Conservation (phyloP, 2,113 vertebrate species). For the Nestor notabilis region DNA sequence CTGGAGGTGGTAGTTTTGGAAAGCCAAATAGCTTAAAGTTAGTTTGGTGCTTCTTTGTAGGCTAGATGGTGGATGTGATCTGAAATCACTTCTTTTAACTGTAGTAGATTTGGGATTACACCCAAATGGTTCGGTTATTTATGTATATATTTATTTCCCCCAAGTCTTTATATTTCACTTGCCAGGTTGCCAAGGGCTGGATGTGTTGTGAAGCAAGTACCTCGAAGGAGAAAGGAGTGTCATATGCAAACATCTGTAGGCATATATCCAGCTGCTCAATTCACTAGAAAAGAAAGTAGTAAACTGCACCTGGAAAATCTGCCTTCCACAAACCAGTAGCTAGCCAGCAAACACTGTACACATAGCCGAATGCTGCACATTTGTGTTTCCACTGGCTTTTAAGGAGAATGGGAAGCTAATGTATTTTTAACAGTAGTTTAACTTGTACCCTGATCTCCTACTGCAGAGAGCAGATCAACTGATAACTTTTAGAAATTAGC, state of each 20-base stretch:
- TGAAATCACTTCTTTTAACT: not conserved
- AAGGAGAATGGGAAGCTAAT: not conserved
- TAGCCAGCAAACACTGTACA: not conserved
- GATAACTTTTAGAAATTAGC: not conserved
- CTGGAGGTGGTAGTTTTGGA: not conserved
- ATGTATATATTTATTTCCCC: not conserved
- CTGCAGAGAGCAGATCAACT: not conserved
- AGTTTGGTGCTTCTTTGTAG: not conserved
- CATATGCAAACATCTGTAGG: not conserved
- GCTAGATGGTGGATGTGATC: not conserved
- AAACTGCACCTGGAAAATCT: not conserved
- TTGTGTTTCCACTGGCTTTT: not conserved
- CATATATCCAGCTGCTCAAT: fast-evolving
- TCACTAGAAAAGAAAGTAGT: not conserved
- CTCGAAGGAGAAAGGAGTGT: not conserved
- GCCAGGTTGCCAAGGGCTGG: not conserved
- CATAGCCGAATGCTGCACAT: not conserved
- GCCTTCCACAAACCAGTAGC: not conserved
- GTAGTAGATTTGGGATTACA: not conserved
- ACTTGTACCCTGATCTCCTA: not conserved
- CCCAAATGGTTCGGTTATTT: not conserved
- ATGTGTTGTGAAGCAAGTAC: not conserved
- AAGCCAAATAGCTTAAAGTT: not conserved
- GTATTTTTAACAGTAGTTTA: not conserved
- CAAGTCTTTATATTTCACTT: not conserved